These are phyloP conservation scores for Phalacrocorax brasilianus DNA, from an alignment of 2,113 vertebrate species.

Conservation along the genomic window DNA sequence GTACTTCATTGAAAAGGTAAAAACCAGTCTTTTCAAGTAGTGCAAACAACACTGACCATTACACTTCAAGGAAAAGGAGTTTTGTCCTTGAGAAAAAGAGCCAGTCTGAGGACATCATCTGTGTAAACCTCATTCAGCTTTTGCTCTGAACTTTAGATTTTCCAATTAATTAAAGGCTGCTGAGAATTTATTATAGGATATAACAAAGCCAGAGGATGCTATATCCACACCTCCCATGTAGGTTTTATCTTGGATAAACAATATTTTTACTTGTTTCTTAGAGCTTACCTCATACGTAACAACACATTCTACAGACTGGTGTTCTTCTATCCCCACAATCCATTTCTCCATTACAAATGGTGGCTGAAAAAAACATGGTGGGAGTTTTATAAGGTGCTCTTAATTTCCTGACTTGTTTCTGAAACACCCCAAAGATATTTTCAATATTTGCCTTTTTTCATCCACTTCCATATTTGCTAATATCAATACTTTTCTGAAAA, in stretches of 20 bases:
- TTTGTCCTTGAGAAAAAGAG: neutral
- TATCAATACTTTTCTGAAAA: neutral
- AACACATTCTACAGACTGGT: conserved; percentile 88
- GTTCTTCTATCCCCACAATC: conserved; percentile 86
- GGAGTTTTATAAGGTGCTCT: neutral
- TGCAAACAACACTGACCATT: neutral
- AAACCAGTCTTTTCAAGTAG: neutral
- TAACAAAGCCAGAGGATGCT: conserved; percentile 10
- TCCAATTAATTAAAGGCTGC: conserved; percentile 38
- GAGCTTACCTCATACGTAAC: conserved; percentile 92
- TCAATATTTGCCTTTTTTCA: neutral
- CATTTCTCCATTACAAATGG: conserved; percentile 99
- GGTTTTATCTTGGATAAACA: conserved; percentile 25
- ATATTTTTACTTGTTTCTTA: neutral
- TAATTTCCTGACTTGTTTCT: neutral
- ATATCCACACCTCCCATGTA: neutral
- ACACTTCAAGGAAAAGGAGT: conserved; percentile 10
- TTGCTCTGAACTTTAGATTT: conserved; percentile 30
- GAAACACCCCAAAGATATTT: neutral
- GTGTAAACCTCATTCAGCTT: conserved; percentile 34
- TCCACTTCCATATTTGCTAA: neutral
- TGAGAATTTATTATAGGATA: conserved; percentile 13
- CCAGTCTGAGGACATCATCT: neutral
- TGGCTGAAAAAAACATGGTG: conserved; percentile 80
- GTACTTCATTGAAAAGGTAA: conserved; percentile 16